A percentile compares a stretch with the other conserved stretches of the same genome.
Conservation (phyloP, 2,888 invertebrate genomes). For the Odiellus spinosus region DNA sequence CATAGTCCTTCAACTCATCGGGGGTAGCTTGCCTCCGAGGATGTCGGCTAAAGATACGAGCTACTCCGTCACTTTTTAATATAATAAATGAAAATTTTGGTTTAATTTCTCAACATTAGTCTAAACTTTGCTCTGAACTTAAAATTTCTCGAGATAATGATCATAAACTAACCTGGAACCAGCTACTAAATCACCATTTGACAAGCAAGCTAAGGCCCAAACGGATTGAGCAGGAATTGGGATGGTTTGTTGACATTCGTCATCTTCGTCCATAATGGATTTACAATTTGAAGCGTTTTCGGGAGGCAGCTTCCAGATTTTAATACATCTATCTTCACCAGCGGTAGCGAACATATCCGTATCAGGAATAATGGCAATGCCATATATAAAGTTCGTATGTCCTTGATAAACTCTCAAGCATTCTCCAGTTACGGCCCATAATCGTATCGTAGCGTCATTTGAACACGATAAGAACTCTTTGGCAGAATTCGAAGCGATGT, state of each 20-base stretch:
- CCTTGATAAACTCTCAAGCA: conserved; percentile 41
- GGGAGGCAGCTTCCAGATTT: conserved; percentile 47
- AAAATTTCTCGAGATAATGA: not conserved
- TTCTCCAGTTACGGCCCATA: conserved; percentile 65
- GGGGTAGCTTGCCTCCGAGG: conserved; percentile 50
- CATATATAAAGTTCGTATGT: conserved; percentile 31
- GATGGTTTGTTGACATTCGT: conserved; percentile 41
- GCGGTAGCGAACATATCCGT: conserved; percentile 54
- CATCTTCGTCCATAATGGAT: conserved; percentile 23
- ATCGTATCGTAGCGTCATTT: conserved; percentile 73
- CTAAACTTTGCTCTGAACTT: not conserved
- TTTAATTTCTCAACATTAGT: not conserved
- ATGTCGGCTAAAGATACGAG: conserved; percentile 68
- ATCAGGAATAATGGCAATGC: conserved; percentile 30
- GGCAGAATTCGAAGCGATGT: conserved; percentile 49
- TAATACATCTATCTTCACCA: conserved; percentile 73
- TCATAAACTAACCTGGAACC: conserved; percentile 44
- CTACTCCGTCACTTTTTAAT: conserved; percentile 56
- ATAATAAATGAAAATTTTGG: conserved; percentile 22
- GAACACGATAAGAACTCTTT: conserved; percentile 71
- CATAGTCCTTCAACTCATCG: conserved; percentile 44
- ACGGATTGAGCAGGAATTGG: conserved; percentile 69
- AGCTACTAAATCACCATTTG: conserved; percentile 76
- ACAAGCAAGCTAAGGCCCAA: conserved; percentile 65
- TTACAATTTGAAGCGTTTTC: too few relatives aligned